Conservation (phyloP, 2,797 vertebrate species). For the Toxotes lorentzi region DNA sequence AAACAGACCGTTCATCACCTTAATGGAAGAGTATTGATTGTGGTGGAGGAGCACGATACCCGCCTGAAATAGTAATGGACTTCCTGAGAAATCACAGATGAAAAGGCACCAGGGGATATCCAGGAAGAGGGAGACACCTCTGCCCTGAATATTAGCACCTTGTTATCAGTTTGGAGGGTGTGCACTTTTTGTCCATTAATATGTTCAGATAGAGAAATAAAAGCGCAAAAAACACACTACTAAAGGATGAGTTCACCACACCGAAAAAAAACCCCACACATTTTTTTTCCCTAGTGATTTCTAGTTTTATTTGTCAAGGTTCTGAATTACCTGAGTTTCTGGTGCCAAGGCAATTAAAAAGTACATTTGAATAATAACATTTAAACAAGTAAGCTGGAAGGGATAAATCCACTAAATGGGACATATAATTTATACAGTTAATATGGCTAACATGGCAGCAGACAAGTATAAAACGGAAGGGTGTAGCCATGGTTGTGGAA, state of each 20-base stretch:
- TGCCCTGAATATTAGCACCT: constrained; percentile 51
- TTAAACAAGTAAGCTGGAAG: not conserved
- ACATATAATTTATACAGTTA: not conserved
- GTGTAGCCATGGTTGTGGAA: not conserved
- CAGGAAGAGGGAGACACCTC: constrained; percentile 51
- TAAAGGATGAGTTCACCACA: constrained; percentile 10
- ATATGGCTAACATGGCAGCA: not conserved
- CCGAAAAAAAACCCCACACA: not conserved
- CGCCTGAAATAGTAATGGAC: constrained; percentile 85
- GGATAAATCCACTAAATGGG: not conserved
- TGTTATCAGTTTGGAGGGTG: constrained; percentile 43
- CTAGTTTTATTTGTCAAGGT: not conserved
- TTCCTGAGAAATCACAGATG: constrained; percentile 77
- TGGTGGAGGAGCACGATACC: constrained; percentile 71
- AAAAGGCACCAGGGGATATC: constrained; percentile 72
- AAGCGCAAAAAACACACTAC: constrained; percentile 9
- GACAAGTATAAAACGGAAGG: not conserved
- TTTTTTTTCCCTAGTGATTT: not conserved
- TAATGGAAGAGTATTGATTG: constrained; percentile 88
- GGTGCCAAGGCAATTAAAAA: not conserved
- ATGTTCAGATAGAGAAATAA: constrained; percentile 8
- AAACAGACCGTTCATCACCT: constrained; percentile 84
- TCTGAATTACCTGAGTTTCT: not conserved
- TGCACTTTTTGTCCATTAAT: constrained; percentile 5
- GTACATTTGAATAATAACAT: too few species aligned